These are phyloP conservation scores for Ellobius talpinus DNA, from an alignment of 2,113 vertebrate species.

Conservation along the genomic window DNA sequence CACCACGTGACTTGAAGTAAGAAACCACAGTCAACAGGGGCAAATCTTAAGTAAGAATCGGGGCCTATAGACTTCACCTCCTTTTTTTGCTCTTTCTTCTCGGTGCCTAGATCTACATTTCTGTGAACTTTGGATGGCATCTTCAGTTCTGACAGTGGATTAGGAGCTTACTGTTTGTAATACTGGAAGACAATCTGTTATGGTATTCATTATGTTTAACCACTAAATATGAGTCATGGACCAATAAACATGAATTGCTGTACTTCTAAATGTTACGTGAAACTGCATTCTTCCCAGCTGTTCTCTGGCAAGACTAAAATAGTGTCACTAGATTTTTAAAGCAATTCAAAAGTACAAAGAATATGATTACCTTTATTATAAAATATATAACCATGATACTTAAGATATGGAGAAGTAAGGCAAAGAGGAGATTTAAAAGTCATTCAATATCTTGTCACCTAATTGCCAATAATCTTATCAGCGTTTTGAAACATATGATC, in stretches of 20 bases:
- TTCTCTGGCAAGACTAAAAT: not conserved
- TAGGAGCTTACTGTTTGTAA: constrained; percentile 29
- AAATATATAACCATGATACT: not conserved
- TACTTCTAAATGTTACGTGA: not conserved
- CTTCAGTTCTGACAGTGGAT: not conserved
- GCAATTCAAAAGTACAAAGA: not conserved
- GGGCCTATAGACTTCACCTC: not conserved
- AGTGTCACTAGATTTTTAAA: not conserved
- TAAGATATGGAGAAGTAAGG: not conserved
- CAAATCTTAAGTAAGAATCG: not conserved
- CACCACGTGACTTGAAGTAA: not conserved
- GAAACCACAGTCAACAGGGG: not conserved
- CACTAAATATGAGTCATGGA: constrained; percentile 35
- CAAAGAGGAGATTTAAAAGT: not conserved
- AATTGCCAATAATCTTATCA: not conserved
- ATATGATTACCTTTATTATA: not conserved
- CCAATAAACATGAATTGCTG: not conserved
- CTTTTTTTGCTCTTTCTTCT: not conserved
- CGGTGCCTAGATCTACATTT: not conserved
- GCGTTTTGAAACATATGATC: not conserved
- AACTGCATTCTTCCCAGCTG: not conserved
- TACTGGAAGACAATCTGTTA: not conserved
- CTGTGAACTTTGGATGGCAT: not conserved
- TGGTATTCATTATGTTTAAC: not conserved
- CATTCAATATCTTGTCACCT: not conserved